Conservation (phyloP, 2,888 invertebrate species). For the Epinotia nisella region DNA sequence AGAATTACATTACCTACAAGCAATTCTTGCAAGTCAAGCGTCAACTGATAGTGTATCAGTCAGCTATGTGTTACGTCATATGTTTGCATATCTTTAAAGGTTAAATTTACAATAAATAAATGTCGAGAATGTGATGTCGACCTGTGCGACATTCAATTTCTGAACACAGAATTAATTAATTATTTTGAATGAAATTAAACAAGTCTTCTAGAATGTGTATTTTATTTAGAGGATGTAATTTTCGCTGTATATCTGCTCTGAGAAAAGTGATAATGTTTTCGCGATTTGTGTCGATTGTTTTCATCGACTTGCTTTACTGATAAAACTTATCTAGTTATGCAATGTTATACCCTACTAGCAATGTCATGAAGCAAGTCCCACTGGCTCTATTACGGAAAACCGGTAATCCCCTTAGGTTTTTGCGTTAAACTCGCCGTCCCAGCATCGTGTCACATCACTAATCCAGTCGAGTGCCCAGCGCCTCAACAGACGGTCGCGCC, state of each 20-base stretch:
- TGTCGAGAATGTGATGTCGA: not conserved
- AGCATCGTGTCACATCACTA: constrained; percentile 63
- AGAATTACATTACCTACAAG: not conserved
- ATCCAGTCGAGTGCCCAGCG: constrained; percentile 65
- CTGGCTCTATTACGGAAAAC: not conserved
- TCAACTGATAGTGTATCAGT: constrained; percentile 14
- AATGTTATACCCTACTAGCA: constrained; percentile 1
- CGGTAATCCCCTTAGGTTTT: constrained; percentile 12
- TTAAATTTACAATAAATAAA: constrained; percentile 13
- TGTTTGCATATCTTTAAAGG: not conserved
- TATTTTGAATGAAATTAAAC: not conserved
- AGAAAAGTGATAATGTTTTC: not conserved
- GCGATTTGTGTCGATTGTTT: not conserved
- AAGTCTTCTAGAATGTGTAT: not conserved
- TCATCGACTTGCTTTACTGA: not conserved
- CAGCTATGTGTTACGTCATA: constrained; percentile 15
- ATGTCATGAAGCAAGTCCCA: constrained; percentile 24
- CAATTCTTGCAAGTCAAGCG: not conserved
- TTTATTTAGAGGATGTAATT: too few relatives aligned
- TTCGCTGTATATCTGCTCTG: not conserved
- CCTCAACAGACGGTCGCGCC: constrained; percentile 64
- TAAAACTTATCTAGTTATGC: not conserved
- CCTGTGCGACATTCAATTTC: not conserved
- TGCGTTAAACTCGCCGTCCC: constrained; percentile 20
- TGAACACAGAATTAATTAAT: not conserved